Evolutionary conservation across 2,113 vertebrate genomes (phyloP), one percentile per base, ranked within the genome.

Genomic region (Caracal caracal): DNA sequence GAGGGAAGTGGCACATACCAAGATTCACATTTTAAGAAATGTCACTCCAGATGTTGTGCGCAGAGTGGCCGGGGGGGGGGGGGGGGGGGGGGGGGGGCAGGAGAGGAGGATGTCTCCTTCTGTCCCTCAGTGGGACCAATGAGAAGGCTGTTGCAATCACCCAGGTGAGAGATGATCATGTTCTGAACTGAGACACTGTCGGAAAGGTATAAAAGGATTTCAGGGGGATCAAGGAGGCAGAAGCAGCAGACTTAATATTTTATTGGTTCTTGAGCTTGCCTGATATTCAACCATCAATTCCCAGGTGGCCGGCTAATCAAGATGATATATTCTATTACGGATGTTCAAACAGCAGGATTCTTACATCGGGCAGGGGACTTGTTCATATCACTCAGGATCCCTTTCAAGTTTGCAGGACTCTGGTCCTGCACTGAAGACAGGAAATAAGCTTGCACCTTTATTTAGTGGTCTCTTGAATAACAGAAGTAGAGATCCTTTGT

Each of bases 381-480:
- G 49, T 65, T 94, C 2, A 13, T 19, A 56, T 61, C 20, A 15
- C 37, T 85, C 65, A 68, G 5, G 33, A 94, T 78, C n/a, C 10
- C 88, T 35, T 95, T 94, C 43, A 78, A 63, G 20, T 68, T 40
- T 93, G 37, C 17, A 65, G 16, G 66, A 56, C 19, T 75, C 86
- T 92, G 47, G 22, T 43, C 88, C 81, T 84, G 6, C 35, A n/a
- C 10, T 88, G 70, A 90, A 49, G 63, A 95, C 4, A 59, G 4
- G 28, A 13, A 87, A 73, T 70, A 84, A 90, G 40, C 92, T 73
- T 37, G 10, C 83, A 66, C 66, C 47, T 35, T 94, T 93, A 95
- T 76, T 91, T 17, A 61, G 5, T 75, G 37, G 47, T 83, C 87
- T 78, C 19, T 94, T 73, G 7, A 82, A 40, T 51, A 59, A 63